Evolutionary conservation across 1,140 invertebrate genomes (phyloP), one percentile per base, ranked within the genome.

Genomic region (Trinorchestia longiramus): DNA sequence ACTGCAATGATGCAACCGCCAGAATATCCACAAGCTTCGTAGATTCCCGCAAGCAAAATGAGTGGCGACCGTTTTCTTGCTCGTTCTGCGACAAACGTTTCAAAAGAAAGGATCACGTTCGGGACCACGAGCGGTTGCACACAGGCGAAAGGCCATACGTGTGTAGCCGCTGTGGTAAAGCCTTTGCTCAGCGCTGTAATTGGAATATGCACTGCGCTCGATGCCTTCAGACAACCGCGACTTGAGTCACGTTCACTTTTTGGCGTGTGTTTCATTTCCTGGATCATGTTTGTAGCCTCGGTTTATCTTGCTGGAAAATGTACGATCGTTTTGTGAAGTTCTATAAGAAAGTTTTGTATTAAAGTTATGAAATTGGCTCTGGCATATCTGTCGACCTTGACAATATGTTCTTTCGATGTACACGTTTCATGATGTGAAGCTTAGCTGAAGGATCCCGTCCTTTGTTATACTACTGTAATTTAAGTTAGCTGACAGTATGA

Each of bases 41-140:
- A 43, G 92, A 94, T 40, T 44, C 43, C 15, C 92, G 92, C 40
- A 94, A 94, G 92, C 92, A 94, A 47, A 45, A 43, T 44, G 96
- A 96, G 91, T 96, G 96, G 96, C 95, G 96, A 95, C 96, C 96
- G n/a, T 96, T 96, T 95, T 95, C 96, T 57, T 96, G 96, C 96
- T 95, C 95, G 53, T 96, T 96, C 95, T 96, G 96, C 87, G 96
- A 95, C 95, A 98, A 98, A 96, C 98, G 98, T 96, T 98, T 98
- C 97, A 98, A 98, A 95, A 98, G 97, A 97, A 98, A 97, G 97
- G 98, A 97, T 96, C 98, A 98, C 97, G 97, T 97, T 40, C 97
- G 95, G 36, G 96, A 96, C 42, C 97, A 97, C 95, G 96, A 96
- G 43, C 96, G 97, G 41, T 96, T 96, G 15, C 97, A 97, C 96